Evolutionary conservation across 2,888 invertebrate species (phyloP), one percentile per base, ranked within the genome.

Genomic region (Dryomyza anilis): DNA sequence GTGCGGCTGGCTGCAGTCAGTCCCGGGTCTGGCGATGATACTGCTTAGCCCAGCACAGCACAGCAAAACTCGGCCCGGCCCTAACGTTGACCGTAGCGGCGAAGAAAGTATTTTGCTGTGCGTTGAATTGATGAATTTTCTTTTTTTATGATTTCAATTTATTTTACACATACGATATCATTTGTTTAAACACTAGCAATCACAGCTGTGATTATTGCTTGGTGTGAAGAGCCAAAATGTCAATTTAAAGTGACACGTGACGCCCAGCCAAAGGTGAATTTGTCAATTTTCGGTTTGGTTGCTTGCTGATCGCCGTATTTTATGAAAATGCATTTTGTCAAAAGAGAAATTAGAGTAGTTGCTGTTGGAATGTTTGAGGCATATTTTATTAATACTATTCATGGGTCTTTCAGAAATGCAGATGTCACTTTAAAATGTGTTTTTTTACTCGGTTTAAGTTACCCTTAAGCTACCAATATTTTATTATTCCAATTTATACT

Each of bases 21-120:
- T 55, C 55, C 6, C 55, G 12, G 48, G n/a, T n/a, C n/a, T n/a
- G n/a, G n/a, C n/a, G n/a, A n/a, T n/a, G n/a, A n/a, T n/a, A n/a
- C n/a, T n/a, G n/a, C n/a, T n/a, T n/a, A n/a, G n/a, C n/a, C n/a
- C n/a, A n/a, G n/a, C n/a, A n/a, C n/a, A n/a, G n/a, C n/a, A n/a
- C n/a, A n/a, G n/a, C n/a, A n/a, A n/a, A n/a, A n/a, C n/a, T n/a
- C n/a, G n/a, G 8, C 48, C 46, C 21, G 48, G 39, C 39, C 39
- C 39, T 39, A 3, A 3, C 39, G 39, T 14, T n/a, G 39, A 5
- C 39, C 3, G 8, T 25, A 50, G 50, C 19, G 50, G 2, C 19
- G 56, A 66, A 66, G 66, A 66, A 66, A 66, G 66, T 66, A 43
- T 63, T 66, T 45, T 59, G 46, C 63, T 45, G 63, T 59, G 33